Base-by-base conservation (phyloP, 2,113 vertebrate species). In the Columbina picui region DNA sequence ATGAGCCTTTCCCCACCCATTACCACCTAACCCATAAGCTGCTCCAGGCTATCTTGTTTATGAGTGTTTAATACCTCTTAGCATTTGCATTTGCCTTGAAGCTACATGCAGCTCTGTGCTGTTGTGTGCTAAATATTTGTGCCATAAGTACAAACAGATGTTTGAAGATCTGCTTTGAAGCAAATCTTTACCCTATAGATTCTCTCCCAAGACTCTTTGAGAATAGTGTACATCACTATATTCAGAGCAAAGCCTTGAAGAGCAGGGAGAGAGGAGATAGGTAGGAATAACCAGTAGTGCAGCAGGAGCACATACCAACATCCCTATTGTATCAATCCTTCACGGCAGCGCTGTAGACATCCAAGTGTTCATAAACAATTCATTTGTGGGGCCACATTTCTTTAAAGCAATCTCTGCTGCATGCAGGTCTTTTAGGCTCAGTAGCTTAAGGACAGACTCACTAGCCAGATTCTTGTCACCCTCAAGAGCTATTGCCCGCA, bases 81-180 rank as follows among this genome's bases (percentile, higher is more conserved):
- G 87, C 93, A 68, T 97, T 95, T 74, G 70, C 5, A 9, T 97
- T 97, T 96, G 94, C 97, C 97, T 97, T 60, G 87, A 88, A 98
- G 97, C 97, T 91, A 65, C 9, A 89, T 95, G 96, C 97, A 97
- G 96, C 96, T 96, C 13, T 97, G 94, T 89, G 89, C 97, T 57
- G 73, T 59, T 97, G 83, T 69, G 63, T 91, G 91, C 96, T 97
- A 96, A 98, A 96, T 96, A 95, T 90, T 97, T 73, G 61, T 90
- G 79, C 90, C 84, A 2, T 87, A 76, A 97, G 92, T 97, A 96
- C 94, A 97, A 97, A 96, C 94, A 97, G 96, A 97, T 97, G 96
- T 94, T 75, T 90, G 90, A 91, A 97, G 96, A 94, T 96, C 94
- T 74, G 86, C 97, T 98, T 97, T 97, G 96, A 98, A 97, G 96